These are phyloP conservation scores for Gyps fulvus DNA, from an alignment of 2,113 vertebrate species.

Conservation along the genomic window DNA sequence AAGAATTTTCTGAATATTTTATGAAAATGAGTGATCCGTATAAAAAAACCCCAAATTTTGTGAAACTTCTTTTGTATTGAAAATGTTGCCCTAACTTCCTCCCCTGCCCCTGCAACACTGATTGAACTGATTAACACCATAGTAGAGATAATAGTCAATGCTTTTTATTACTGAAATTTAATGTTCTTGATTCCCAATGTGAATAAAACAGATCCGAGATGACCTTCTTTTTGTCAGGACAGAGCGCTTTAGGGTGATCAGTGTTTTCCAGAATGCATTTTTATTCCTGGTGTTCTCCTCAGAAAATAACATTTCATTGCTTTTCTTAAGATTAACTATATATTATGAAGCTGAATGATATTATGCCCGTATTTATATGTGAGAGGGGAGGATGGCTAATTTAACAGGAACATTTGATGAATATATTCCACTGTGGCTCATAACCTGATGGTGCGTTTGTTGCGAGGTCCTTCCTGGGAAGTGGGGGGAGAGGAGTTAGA, in stretches of 20 bases:
- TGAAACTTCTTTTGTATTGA: background rate
- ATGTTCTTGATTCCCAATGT: background rate
- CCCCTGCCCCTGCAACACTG: background rate
- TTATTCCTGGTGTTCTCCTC: background rate
- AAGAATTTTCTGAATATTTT: background rate
- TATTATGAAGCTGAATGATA: background rate
- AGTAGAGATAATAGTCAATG: background rate
- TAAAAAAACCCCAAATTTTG: background rate
- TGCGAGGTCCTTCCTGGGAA: background rate
- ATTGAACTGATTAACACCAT: background rate
- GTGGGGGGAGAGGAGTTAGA: background rate
- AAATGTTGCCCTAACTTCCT: background rate
- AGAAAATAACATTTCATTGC: background rate
- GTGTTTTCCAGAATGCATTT: background rate
- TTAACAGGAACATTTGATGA: conserved; percentile 49
- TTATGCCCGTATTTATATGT: background rate
- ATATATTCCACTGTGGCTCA: conserved; percentile 19
- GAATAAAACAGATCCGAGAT: background rate
- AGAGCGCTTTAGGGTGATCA: background rate
- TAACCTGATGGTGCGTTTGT: background rate
- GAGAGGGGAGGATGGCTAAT: background rate
- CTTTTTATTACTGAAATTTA: background rate
- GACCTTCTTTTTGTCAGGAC: background rate
- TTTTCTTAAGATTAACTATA: background rate
- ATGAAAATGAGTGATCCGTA: background rate